Conservation (phyloP, 1,140 invertebrate species). For the Venturia canescens region DNA sequence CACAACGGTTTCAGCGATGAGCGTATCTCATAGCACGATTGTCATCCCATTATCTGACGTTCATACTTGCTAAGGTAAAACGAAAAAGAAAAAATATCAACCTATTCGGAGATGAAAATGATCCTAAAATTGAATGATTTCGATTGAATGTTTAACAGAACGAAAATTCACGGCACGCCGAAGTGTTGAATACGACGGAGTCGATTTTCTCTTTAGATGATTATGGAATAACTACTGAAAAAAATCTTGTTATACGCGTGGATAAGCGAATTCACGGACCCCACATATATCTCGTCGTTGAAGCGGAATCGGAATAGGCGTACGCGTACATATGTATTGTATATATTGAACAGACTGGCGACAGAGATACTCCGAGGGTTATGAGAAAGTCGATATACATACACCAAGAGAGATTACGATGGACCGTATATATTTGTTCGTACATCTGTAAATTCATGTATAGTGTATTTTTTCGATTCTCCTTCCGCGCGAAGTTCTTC, state of each 20-base stretch:
- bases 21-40: too few relatives aligned
- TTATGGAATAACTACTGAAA: slow-evolving; percentile 13
- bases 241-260: not conserved
- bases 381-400: slow-evolving; percentile 25
- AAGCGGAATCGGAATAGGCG: slow-evolving; percentile 7
- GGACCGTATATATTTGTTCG: not conserved
- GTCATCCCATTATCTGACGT: too few relatives aligned
- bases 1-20: too few relatives aligned
- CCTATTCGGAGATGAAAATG: not conserved
- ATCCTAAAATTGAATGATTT: not conserved
- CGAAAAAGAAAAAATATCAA: not conserved
- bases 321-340: slow-evolving; percentile 23
- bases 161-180: slow-evolving; percentile 1
- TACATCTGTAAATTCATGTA: not conserved
- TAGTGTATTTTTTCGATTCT: slow-evolving; percentile 10
- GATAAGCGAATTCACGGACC: slow-evolving; percentile 10
- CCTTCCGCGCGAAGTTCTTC: not conserved
- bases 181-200: not conserved
- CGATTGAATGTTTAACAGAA: slow-evolving; percentile 4
- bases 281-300: slow-evolving; percentile 1
- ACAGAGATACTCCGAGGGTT: not conserved
- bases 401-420: not conserved
- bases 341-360: slow-evolving; percentile 6
- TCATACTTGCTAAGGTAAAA: not conserved
- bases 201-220: slow-evolving; percentile 23